A percentile compares a stretch with the other conserved stretches of the same genome.
These are phyloP conservation scores for Xiphophorus maculatus DNA, from an alignment of 2,113 vertebrate species.

Conservation along the genomic window DNA sequence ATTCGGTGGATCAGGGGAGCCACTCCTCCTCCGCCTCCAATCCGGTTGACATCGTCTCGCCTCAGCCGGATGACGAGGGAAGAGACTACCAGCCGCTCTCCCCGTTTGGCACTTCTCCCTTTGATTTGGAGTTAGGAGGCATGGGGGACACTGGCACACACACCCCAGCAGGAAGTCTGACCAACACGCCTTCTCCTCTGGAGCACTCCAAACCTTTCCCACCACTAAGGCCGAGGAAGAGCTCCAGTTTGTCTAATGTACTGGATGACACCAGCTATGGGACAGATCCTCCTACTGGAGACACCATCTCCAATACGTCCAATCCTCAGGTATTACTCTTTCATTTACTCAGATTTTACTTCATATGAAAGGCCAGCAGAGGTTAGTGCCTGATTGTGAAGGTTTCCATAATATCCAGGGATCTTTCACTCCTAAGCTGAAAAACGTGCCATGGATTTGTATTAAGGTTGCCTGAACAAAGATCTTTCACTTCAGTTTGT, in stretches of 20 bases:
- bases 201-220: slow-evolving; percentile 87
- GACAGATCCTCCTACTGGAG: slow-evolving; percentile 84
- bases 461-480: too few relatives aligned
- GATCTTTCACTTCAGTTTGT: too few relatives aligned
- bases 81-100: slow-evolving; percentile 88
- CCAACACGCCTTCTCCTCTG: slow-evolving; percentile 87
- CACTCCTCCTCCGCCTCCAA: slow-evolving; percentile 83
- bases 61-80: slow-evolving; percentile 61
- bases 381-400: not conserved
- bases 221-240: slow-evolving; percentile 82
- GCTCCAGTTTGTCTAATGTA: slow-evolving; percentile 96
- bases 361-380: not conserved
- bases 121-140: slow-evolving; percentile 83
- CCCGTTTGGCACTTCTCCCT: slow-evolving; percentile 85
- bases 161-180: slow-evolving; percentile 82
- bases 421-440: not conserved
- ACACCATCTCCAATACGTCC: slow-evolving; percentile 90
- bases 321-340: slow-evolving; percentile 88
- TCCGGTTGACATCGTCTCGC: slow-evolving; percentile 67
- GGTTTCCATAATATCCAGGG: too few relatives aligned
- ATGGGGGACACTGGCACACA: slow-evolving; percentile 56
- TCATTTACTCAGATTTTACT: not conserved
- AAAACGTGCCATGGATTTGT: not conserved
- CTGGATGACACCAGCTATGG: slow-evolving; percentile 91
- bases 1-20: slow-evolving; percentile 84